Evolutionary conservation across 1,140 invertebrate species (phyloP), one percentile per base, ranked within the genome.

Genomic region (Euura lappo): DNA sequence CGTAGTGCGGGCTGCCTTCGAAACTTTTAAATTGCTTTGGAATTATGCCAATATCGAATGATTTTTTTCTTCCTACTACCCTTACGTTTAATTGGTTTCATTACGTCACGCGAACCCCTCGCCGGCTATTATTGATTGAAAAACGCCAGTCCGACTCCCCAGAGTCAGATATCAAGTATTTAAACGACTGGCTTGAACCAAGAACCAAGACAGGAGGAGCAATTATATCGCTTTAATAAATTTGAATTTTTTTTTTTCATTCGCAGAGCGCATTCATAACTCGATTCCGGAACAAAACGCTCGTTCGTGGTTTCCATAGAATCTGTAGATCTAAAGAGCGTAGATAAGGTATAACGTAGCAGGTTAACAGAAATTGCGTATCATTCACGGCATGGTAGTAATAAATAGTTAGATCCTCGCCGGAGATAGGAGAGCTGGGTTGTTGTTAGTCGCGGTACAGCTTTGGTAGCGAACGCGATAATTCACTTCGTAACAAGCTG

Each of bases 1-100:
- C 69, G 7, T 45, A n/a, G 47, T 11, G 13, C 42, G 66, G 60
- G 70, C 60, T 74, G 72, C 72, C 72, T 74, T 77, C 77, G 77
- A 77, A 85, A 83, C 81, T 85, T 86, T 86, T 81, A 85, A 86
- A 86, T 86, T 84, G 84, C 85, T 85, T 86, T 86, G 85, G 85
- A 85, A 77, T 75, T 71, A 74, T 71, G 85, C 85, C 85, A 86
- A 82, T 85, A 70, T 79, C 73, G 69, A 77, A 51, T n/a, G 47
- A 51, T 51, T 51, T 51, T 51, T 51, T 8, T 51, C n/a, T 8
- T 51, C 2, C 28, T 28, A 28, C 28, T 51, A 51, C 47, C 47
- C 47, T n/a, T 51, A n/a, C 66, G 66, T 44, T 44, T 67, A 67
- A 67, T 67, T 67, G 66, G 6, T 67, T 67, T 67, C 43, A 13